phyloP scores from a whole-genome alignment of 1,140 invertebrate species.

The Euglossa dilemma region DNA sequence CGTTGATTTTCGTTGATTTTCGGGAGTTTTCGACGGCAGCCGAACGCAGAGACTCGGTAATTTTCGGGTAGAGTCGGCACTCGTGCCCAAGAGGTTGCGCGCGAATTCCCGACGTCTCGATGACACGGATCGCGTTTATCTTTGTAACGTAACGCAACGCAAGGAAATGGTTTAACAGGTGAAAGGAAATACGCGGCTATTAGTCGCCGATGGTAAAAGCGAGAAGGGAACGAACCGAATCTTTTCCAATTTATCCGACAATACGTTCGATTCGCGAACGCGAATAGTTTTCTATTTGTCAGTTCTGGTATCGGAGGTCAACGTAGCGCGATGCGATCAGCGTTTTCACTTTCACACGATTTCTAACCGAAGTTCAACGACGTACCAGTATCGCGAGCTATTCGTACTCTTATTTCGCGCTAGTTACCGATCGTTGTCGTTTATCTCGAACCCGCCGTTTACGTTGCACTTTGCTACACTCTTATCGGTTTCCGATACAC shows the following conservation, averaged over 20 bases:
- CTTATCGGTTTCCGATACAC: neutral
- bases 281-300: neutral
- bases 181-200: too few relatives aligned
- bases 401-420: neutral
- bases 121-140: too few relatives aligned
- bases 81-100: too few relatives aligned
- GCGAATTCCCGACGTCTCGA: too few relatives aligned
- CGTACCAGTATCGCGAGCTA: neutral
- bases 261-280: neutral
- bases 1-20: too few relatives aligned
- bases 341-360: constrained; percentile 78
- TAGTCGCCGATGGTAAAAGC: too few relatives aligned
- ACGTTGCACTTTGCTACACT: neutral
- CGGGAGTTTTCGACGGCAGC: too few relatives aligned
- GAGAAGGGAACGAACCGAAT: neutral
- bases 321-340: constrained; percentile 9
- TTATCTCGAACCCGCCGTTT: neutral
- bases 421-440: neutral
- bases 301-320: constrained; percentile 12
- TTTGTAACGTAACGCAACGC: neutral
- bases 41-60: too few relatives aligned
- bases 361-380: constrained; percentile 69
- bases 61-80: too few relatives aligned
- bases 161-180: neutral
- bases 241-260: neutral